Evolutionary conservation across 1,140 invertebrate genomes (phyloP), one percentile per base, ranked within the genome.

Genomic region (Cepaea nemoralis): DNA sequence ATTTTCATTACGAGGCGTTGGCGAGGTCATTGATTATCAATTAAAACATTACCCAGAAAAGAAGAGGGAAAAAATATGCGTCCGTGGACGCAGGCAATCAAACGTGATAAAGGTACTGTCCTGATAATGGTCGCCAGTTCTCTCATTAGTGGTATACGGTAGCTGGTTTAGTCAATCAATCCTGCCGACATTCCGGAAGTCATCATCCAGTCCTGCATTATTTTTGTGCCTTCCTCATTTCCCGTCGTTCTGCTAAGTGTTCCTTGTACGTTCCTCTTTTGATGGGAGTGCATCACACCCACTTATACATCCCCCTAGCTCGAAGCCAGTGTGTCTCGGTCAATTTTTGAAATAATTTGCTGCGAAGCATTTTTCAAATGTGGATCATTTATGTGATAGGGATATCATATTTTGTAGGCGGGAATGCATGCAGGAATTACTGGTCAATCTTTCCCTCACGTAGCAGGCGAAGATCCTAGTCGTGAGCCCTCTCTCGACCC

Each of bases 31-130:
- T 42, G 75, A 77, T 77, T 77, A 55, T 63, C 75, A 77, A 77
- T 77, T 77, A 77, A 77, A 77, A 77, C 75, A 77, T 63, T 77
- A 77, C 75, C 75, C 1, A 50, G 39, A 76, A 55, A 55, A n/a
- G 39, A 77, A 75, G 35, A 71, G 35, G 69, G 35, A 71, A 42
- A n/a, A 73, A 50, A 66, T 63, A 55, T 35, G 55, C 66, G 59
- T 63, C 33, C 31, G 19, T 16, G 42, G 2, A 19, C 73, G 6
- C 48, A 16, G 27, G 75, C 75, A 77, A 77, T 77, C 50, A 77
- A 77, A 77, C 63, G 75, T 77, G 75, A 77, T 77, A 77, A 55
- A 77, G 75, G 10, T 66, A 37, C 48, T 35, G 5, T 6, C 3
- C 31, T 35, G 3, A 27, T 77, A 77, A 77, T 77, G 75, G 75